Evolutionary conservation across 2,113 vertebrate genomes (phyloP), one percentile per base, ranked within the genome.

Genomic region (Perognathus longimembris): DNA sequence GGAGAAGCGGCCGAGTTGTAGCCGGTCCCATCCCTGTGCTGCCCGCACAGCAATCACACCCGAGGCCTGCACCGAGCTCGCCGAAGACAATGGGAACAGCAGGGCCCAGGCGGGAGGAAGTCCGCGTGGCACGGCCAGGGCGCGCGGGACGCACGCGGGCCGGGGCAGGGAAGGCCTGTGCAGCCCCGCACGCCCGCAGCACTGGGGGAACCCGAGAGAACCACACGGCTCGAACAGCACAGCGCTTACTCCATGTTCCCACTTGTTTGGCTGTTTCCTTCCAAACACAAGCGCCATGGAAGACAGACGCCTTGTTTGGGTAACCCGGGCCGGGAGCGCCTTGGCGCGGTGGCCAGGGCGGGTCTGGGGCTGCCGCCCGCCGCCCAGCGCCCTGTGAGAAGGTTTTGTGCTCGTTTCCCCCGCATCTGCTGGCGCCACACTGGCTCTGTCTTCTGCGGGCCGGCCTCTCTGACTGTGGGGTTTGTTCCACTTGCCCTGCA

Each of bases 401-500:
- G 57, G 70, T 96, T 97, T 93, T 96, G 97, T 96, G 85, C 86
- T 92, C 92, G 38, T 91, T 95, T 96, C 89, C 90, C 90, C 90
- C 78, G 70, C 86, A 87, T 95, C 98, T 96, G 97, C 91, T 28
- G 30, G 74, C 90, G 80, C 78, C 67, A 93, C 97, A 93, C 75
- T 91, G 96, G 96, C 92, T 69, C 90, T 79, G 34, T 87, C 88
- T 80, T 95, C 96, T 96, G 81, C 66, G 57, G 67, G 92, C 67
- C 21, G 18, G 89, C 84, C 69, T 93, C 78, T 78, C 32, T 92
- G 83, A 73, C 93, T 93, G 45, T 88, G 95, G 6, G 17, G 90
- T 93, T 88, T 84, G 50, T 76, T 89, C 83, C 87, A 17, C 93
- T 91, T 77, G 78, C 0, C 0, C 93, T 11, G 61, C 59, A 38